Evolutionary conservation across 37 sponge, comb jelly and placozoan genomes (phyloP).

Genomic region (Halisarca cf. caerulea): DNA sequence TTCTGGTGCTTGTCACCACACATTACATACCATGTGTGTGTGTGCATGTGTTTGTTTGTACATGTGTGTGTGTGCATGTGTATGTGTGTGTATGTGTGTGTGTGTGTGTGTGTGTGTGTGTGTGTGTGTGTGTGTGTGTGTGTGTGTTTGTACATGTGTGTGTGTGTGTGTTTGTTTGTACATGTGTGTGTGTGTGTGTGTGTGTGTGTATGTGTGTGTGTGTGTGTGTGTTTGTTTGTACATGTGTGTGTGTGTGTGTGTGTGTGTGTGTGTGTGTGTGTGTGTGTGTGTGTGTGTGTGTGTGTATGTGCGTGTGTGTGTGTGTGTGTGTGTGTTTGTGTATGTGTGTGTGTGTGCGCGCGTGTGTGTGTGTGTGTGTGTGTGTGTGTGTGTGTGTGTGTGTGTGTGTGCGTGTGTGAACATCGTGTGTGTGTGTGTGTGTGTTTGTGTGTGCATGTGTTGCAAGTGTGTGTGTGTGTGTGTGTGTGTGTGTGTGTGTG

Average conservation of each 20-base stretch:
- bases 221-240: conserved; percentile 23
- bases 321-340: no score
- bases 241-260: conserved; percentile 25
- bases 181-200: conserved; percentile 1
- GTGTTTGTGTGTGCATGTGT: no score
- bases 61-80: not conserved
- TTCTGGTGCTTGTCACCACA: no score
- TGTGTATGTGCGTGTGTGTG: not conserved
- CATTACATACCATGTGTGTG: not conserved
- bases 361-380: not conserved
- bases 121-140: conserved; percentile 38
- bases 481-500: no score
- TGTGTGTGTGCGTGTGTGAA: not conserved
- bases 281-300: conserved; percentile 14
- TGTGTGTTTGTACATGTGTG: conserved; percentile 32
- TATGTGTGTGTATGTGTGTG: not conserved
- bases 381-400: not conserved
- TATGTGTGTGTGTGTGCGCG: not conserved
- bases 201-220: conserved; percentile 36
- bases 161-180: conserved; percentile 26
- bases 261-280: not conserved
- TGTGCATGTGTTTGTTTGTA: no score
- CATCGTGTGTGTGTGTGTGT: not conserved
- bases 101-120: conserved; percentile 10
- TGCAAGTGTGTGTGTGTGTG: no score